Percentiles rank a stretch among this genome's conserved stretches.
These are phyloP conservation scores for Manis pentadactyla DNA, from an alignment of 2,797 vertebrate genomes.

Conservation along the genomic window DNA sequence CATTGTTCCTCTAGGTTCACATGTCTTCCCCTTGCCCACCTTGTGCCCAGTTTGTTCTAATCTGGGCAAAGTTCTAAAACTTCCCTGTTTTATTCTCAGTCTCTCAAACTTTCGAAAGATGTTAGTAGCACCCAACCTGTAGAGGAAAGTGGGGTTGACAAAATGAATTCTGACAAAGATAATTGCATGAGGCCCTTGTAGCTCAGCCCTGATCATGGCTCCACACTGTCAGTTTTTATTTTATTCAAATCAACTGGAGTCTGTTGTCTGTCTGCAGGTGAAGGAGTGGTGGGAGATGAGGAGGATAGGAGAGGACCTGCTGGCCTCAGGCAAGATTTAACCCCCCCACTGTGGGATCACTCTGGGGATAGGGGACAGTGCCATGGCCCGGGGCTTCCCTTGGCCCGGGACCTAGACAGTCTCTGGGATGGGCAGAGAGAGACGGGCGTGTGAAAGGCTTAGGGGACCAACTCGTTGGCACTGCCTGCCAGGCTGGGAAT, in stretches of 20 bases:
- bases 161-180: constrained; percentile 87
- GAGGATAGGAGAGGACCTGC: background rate
- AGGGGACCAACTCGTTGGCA: background rate
- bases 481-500: background rate
- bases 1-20: background rate
- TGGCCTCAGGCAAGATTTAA: background rate
- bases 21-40: background rate
- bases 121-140: constrained; percentile 34
- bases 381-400: background rate
- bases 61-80: background rate
- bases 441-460: background rate
- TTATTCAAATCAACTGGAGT: constrained; percentile 70
- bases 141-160: constrained; percentile 78
- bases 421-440: background rate
- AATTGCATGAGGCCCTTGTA: constrained; percentile 82
- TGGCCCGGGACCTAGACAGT: background rate
- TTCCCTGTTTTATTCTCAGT: constrained; percentile 59
- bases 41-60: background rate
- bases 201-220: constrained; percentile 64
- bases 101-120: constrained; percentile 75
- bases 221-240: constrained; percentile 86
- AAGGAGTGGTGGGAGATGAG: background rate
- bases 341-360: rapidly evolving
- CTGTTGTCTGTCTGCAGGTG: rapidly evolving
- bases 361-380: rapidly evolving